Evolutionary conservation across 2,888 invertebrate genomes (phyloP).

Genomic region (Coenonympha arcania): DNA sequence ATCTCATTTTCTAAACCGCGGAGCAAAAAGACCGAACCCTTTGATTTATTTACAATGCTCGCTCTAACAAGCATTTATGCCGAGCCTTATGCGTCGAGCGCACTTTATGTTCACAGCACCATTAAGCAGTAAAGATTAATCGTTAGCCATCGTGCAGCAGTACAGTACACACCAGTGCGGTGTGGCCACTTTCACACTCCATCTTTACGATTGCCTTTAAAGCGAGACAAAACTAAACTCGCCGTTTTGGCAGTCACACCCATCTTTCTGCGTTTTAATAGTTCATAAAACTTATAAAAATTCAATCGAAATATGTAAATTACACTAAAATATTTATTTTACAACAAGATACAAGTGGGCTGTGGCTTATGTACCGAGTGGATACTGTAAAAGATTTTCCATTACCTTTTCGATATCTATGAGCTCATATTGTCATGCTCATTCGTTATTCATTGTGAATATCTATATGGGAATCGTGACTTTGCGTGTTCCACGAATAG

Average conservation of each 20-base stretch:
- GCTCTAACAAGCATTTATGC: conserved; percentile 51
- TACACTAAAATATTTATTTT: background rate
- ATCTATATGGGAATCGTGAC: background rate
- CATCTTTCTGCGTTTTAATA: background rate
- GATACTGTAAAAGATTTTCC: conserved; percentile 1
- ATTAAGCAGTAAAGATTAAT: conserved; percentile 33
- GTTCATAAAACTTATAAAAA: conserved; percentile 28
- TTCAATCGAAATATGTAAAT: background rate
- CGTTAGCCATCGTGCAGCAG: conserved; percentile 25
- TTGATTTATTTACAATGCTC: conserved; percentile 58
- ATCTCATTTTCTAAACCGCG: conserved; percentile 57
- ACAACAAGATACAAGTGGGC: no score
- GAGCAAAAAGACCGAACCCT: conserved; percentile 48
- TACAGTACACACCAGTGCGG: no score
- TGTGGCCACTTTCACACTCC: conserved; percentile 28
- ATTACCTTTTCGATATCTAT: conserved; percentile 5
- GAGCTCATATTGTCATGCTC: background rate
- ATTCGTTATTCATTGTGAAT: background rate
- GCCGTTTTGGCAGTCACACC: conserved; percentile 19
- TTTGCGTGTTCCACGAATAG: background rate
- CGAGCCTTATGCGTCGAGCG: conserved; percentile 38
- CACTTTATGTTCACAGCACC: conserved; percentile 28
- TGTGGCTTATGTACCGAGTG: background rate
- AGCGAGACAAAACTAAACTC: conserved; percentile 32
- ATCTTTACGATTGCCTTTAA: conserved; percentile 35